Conservation (phyloP, 2,113 vertebrate species). For the Oreamnos americanus region DNA sequence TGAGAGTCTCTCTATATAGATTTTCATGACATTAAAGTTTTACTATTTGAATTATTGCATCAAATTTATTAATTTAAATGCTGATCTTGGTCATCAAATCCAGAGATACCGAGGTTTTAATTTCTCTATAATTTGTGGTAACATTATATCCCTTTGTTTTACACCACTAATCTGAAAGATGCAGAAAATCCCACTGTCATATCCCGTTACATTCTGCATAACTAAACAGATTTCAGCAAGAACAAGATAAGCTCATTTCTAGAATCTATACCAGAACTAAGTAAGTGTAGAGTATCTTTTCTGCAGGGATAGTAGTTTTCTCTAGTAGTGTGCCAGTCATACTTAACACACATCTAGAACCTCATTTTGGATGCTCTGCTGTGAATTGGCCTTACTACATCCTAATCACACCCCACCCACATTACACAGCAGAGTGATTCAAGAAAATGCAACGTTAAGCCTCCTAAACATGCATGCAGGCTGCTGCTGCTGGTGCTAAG, state of each 20-base stretch:
- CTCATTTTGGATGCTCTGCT: neutral
- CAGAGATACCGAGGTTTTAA: neutral
- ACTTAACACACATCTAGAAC: neutral
- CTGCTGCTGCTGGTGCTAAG: too few species aligned
- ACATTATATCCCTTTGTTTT: neutral
- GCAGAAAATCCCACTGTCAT: neutral
- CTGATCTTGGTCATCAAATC: neutral
- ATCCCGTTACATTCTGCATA: neutral
- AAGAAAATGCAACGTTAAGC: conserved; percentile 26
- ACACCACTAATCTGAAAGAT: neutral
- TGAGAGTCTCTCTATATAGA: neutral
- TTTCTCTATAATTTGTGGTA: neutral
- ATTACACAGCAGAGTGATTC: neutral
- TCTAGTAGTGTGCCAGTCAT: neutral
- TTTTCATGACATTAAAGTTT: neutral
- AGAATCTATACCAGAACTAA: neutral
- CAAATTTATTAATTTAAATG: neutral
- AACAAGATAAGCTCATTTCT: neutral
- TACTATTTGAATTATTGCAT: neutral
- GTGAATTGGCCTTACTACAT: neutral
- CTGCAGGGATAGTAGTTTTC: neutral
- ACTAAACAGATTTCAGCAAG: neutral
- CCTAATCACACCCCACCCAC: neutral
- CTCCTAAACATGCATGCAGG: neutral
- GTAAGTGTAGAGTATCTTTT: neutral